These are phyloP conservation scores for Acomys russatus DNA, from an alignment of 2,797 vertebrate species.

Conservation along the genomic window DNA sequence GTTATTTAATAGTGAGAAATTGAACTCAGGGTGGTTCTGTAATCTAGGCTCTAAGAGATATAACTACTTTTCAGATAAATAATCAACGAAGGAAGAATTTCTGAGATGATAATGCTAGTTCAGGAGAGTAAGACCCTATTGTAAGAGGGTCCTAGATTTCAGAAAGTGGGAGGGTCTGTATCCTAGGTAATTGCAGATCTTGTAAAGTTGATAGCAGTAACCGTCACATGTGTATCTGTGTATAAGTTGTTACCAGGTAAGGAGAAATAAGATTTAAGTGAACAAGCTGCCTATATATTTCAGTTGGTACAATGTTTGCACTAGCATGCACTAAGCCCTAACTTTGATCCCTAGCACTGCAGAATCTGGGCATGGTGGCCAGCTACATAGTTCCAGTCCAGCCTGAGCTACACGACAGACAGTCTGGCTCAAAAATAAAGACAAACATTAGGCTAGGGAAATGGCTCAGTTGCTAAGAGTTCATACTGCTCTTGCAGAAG, in stretches of 20 bases:
- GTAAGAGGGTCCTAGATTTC: background rate
- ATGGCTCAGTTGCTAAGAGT: background rate
- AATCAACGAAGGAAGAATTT: background rate
- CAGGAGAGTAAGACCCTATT: background rate
- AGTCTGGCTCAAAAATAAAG: background rate
- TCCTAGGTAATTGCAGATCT: background rate
- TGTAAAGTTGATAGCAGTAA: background rate
- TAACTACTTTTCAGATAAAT: background rate
- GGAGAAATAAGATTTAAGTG: background rate
- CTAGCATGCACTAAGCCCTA: background rate
- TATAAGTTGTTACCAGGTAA: background rate
- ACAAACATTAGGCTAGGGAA: background rate
- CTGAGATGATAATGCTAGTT: background rate
- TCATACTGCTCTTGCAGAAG: background rate
- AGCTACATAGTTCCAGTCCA: background rate
- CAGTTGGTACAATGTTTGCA: background rate
- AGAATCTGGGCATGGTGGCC: background rate
- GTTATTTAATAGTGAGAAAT: background rate
- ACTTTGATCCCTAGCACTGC: background rate
- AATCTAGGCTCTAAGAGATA: slow-evolving; percentile 30
- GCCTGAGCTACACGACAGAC: background rate
- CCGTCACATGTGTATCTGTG: background rate
- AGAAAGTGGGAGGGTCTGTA: background rate
- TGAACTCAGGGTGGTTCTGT: background rate
- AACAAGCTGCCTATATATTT: background rate